A percentile compares a stretch with the other conserved stretches of the same genome.
Evolutionary conservation across 2,113 vertebrate genomes (phyloP).

Genomic region (Macquaria ambigua): DNA sequence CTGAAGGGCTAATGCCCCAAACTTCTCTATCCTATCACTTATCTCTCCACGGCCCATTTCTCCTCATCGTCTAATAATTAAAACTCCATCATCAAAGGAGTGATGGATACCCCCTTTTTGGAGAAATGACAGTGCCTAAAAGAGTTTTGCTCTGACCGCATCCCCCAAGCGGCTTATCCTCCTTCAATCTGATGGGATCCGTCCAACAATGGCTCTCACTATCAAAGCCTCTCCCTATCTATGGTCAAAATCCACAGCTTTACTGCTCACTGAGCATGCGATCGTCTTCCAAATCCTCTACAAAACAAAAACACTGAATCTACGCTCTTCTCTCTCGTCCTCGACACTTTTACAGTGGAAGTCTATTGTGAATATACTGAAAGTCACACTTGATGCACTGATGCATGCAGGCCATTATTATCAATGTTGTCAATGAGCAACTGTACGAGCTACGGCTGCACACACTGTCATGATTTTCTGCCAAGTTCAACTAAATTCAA

Average conservation of each 20-base stretch:
- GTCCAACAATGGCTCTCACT: slow-evolving; percentile 65
- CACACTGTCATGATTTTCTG: no score
- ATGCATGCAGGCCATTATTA: neutral
- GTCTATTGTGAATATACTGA: neutral
- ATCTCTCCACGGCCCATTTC: slow-evolving; percentile 65
- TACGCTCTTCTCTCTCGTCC: neutral
- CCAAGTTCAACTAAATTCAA: no score
- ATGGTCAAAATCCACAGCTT: slow-evolving; percentile 64
- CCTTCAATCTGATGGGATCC: slow-evolving; percentile 67
- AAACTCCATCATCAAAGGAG: slow-evolving; percentile 66
- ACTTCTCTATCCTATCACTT: slow-evolving; percentile 40
- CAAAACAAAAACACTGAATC: slow-evolving; percentile 37
- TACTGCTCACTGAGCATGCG: slow-evolving; percentile 49
- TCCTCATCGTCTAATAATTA: slow-evolving; percentile 63
- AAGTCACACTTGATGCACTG: neutral
- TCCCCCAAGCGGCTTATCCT: slow-evolving; percentile 68
- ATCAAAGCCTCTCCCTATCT: slow-evolving; percentile 69
- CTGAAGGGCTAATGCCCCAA: slow-evolving; percentile 36
- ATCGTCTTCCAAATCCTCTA: slow-evolving; percentile 37
- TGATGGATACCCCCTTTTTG: slow-evolving; percentile 56
- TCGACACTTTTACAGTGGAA: neutral
- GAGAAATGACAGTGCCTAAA: slow-evolving; percentile 59
- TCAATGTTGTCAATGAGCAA: neutral
- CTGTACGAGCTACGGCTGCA: neutral
- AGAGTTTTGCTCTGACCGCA: slow-evolving; percentile 58